These are phyloP conservation scores for Cydia fagiglandana DNA, from an alignment of 1,140 invertebrate species.

Conservation along the genomic window DNA sequence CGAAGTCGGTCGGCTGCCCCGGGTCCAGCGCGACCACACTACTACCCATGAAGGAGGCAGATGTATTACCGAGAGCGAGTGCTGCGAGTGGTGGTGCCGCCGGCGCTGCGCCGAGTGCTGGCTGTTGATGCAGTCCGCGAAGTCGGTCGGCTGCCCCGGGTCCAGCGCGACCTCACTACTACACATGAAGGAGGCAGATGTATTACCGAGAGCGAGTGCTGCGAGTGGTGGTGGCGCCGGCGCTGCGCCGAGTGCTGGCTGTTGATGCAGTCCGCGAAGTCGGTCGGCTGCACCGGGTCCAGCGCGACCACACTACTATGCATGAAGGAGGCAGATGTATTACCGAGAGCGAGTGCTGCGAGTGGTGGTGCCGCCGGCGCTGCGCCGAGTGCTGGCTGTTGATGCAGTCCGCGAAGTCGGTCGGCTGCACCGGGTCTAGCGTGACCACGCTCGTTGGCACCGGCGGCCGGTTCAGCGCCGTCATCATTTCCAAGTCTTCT, in stretches of 20 bases:
- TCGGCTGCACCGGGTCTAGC: conserved; percentile 59
- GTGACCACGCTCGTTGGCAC: conserved; percentile 71
- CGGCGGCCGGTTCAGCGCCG: conserved; percentile 63
- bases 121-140: conserved; percentile 47
- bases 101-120: conserved; percentile 32
- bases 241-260: conserved; percentile 37
- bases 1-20: conserved; percentile 63
- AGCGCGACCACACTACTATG: conserved; percentile 37
- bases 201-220: too few species aligned
- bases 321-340: too few species aligned
- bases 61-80: conserved; percentile 36
- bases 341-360: conserved; percentile 59
- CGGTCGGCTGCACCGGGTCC: neutral
- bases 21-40: conserved; percentile 69
- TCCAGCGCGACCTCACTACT: conserved; percentile 31
- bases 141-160: conserved; percentile 3
- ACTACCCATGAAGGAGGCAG: too few species aligned
- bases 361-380: conserved; percentile 61
- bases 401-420: conserved; percentile 76
- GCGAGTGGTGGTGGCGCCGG: too few species aligned
- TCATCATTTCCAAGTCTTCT: conserved; percentile 75
- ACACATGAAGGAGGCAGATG: too few species aligned
- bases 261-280: conserved; percentile 46
- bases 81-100: too few species aligned
- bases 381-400: conserved; percentile 74